Evolutionary conservation across 2,888 invertebrate species (phyloP).

Genomic region (Stenotaenia linearis): DNA sequence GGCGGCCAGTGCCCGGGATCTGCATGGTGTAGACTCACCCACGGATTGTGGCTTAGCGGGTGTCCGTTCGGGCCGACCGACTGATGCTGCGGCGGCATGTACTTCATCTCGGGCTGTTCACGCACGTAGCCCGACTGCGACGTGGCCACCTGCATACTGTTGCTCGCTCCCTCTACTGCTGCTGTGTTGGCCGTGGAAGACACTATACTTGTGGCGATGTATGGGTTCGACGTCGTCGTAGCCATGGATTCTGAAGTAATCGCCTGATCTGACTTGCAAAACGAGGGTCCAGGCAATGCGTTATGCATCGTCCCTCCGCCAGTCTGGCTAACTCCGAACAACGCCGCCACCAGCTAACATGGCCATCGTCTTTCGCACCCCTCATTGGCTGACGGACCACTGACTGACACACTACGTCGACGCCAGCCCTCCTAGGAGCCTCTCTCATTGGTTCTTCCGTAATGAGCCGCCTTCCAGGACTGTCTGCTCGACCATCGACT

Average conservation of each 20-base stretch:
- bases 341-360: slow-evolving; percentile 29
- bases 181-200: slow-evolving; percentile 60
- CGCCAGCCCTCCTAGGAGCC: not conserved
- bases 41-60: slow-evolving; percentile 61
- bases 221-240: slow-evolving; percentile 70
- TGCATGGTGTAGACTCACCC: slow-evolving; percentile 67
- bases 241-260: slow-evolving; percentile 59
- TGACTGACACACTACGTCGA: slow-evolving; percentile 29
- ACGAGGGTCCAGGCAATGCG: slow-evolving; percentile 50
- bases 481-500: not conserved
- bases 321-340: not conserved
- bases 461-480: slow-evolving; percentile 29
- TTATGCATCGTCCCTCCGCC: slow-evolving; percentile 53
- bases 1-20: slow-evolving; percentile 70
- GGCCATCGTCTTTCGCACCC: not conserved
- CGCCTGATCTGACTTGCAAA: slow-evolving; percentile 43
- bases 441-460: not conserved
- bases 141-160: slow-evolving; percentile 45
- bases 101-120: slow-evolving; percentile 76
- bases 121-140: slow-evolving; percentile 50
- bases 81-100: slow-evolving; percentile 75
- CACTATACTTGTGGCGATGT: slow-evolving; percentile 72
- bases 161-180: slow-evolving; percentile 48
- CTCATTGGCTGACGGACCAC: not conserved
- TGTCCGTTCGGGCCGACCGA: slow-evolving; percentile 61